Conservation (phyloP, 2,113 vertebrate species). For the Lophius piscatorius region DNA sequence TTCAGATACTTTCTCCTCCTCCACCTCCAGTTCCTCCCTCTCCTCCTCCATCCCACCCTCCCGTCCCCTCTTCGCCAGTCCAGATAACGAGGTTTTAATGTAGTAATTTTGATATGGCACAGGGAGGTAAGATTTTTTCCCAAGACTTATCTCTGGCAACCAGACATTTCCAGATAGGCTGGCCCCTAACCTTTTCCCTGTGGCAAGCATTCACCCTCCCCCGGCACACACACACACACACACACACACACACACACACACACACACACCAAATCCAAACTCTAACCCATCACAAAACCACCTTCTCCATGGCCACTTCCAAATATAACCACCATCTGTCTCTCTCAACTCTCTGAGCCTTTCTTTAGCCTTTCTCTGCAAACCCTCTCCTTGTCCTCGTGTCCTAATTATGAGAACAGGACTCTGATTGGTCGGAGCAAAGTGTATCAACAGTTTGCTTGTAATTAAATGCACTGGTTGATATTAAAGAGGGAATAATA, state of each 20-base stretch:
- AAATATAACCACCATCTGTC: slow-evolving; percentile 28
- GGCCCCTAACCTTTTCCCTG: slow-evolving; percentile 64
- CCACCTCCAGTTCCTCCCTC: slow-evolving; percentile 28
- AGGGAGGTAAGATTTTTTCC: slow-evolving; percentile 52
- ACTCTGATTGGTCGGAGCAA: neutral
- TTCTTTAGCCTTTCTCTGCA: neutral
- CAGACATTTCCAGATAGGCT: slow-evolving; percentile 67
- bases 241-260: neutral
- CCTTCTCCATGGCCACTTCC: slow-evolving; percentile 29
- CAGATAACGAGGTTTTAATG: slow-evolving; percentile 76
- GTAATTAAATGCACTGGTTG: neutral
- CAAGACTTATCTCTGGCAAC: slow-evolving; percentile 70
- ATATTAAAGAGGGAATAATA: too few relatives aligned
- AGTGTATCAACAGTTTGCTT: neutral
- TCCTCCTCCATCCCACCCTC: slow-evolving; percentile 13
- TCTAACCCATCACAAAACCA: slow-evolving; percentile 14
- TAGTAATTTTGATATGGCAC: slow-evolving; percentile 70
- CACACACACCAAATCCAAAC: slow-evolving; percentile 27
- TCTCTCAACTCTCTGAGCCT: neutral
- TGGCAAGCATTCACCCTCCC: slow-evolving; percentile 1
- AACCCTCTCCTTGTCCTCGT: slow-evolving; percentile 8
- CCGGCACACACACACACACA: neutral
- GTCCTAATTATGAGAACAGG: slow-evolving; percentile 4
- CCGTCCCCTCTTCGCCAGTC: slow-evolving; percentile 25
- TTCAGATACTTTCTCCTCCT: slow-evolving; percentile 38